phyloP scores from a whole-genome alignment of 2,113 vertebrate species.

The Sturnira hondurensis region DNA sequence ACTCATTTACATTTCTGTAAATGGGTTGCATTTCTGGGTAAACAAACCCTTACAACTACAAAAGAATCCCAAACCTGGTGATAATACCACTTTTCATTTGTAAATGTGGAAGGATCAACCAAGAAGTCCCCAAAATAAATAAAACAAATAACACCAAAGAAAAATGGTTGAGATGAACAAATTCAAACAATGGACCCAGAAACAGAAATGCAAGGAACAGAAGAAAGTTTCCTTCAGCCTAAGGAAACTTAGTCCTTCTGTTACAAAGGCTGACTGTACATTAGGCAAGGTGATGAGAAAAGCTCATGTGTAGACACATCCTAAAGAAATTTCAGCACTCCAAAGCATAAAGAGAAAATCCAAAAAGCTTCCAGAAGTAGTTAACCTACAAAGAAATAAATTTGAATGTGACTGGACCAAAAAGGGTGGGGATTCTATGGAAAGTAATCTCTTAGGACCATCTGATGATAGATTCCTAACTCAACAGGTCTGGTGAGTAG shows the following conservation, averaged over 20 bases:
- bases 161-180: neutral
- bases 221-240: neutral
- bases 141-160: too few relatives aligned
- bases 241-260: neutral
- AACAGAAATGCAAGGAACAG: neutral
- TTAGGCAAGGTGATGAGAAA: neutral
- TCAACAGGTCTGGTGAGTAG: too few relatives aligned
- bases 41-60: neutral
- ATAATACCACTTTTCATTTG: too few relatives aligned
- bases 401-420: neutral
- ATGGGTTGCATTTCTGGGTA: neutral
- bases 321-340: neutral
- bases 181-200: neutral
- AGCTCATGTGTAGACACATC: neutral
- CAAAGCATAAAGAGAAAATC: neutral
- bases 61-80: neutral
- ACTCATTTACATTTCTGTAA: too few relatives aligned
- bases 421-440: too few relatives aligned
- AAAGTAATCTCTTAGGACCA: too few relatives aligned
- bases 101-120: too few relatives aligned
- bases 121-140: too few relatives aligned
- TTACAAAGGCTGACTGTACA: neutral
- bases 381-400: neutral
- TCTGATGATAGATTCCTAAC: too few relatives aligned
- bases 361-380: neutral